Base-by-base conservation (phyloP, 1,140 invertebrate genomes). In the Drosophila nasuta region DNA sequence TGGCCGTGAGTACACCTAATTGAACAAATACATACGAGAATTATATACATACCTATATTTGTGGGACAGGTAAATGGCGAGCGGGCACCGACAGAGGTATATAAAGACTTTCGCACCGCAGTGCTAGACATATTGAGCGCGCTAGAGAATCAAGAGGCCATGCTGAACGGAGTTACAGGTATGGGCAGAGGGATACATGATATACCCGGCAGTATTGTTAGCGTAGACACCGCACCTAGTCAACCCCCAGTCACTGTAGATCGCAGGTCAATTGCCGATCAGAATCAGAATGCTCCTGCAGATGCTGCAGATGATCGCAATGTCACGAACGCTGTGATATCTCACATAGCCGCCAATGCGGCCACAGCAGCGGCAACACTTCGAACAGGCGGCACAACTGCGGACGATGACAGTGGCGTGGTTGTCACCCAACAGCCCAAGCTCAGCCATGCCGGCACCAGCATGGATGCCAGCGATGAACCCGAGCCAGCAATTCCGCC, bases 31-130 rank as follows among this genome's bases (percentile, higher is more conserved):
- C 17, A 35, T 35, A 45, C 13, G 10, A 15, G 43, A 15, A 11
- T 35, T 7, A 35, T n/a, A 30, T 17, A 38, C 3, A 13, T 48
- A 11, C 33, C 17, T 20, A 52, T 17, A 1, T 15, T 6, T 46
- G 38, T 45, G 54, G 1, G 41, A 43, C 80, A 97, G 96, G 95
- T 97, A 1, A 97, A 97, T 81, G 97, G 97, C 2, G 96, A 97
- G 93, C 92, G 97, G 52, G 96, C 96, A 79, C 97, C 96, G 8
- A 94, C 94, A 11, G 96, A 97, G 79, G 97, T 97, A 17, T 97
- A 97, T 89, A 94, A 95, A 73, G 96, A 97, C 91, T 97, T 97
- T 92, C 94, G 95, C 13, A 93, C 95, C 25, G 95, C 95, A 1
- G 95, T 97, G 5, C 94, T 96, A 59, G 94, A 95, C 82, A 96